Evolutionary conservation across 1,140 invertebrate species (phyloP).

Genomic region (Drosophila pectinifera): DNA sequence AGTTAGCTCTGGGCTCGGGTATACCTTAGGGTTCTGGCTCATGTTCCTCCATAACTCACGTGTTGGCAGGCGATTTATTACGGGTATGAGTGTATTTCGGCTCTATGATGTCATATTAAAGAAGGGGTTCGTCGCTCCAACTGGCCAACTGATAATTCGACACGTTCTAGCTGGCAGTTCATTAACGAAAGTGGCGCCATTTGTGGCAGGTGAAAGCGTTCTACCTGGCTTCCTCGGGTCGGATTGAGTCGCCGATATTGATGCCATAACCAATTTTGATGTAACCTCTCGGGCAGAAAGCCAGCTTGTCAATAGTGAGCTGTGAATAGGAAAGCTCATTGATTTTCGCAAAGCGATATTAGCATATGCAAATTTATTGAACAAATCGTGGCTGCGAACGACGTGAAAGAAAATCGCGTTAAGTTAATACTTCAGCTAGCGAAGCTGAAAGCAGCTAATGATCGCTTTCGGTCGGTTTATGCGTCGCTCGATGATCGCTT

Average conservation of each 20-base stretch:
- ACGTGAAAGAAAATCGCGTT: conserved; percentile 38
- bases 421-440: conserved; percentile 22
- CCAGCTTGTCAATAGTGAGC: conserved; percentile 37
- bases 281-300: conserved; percentile 42
- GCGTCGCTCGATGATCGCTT: not conserved
- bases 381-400: conserved; percentile 67
- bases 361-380: conserved; percentile 74
- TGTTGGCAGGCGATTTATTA: conserved; percentile 60
- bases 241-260: conserved; percentile 15
- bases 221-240: conserved; percentile 27
- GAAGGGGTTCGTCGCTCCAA: conserved; percentile 15
- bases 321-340: conserved; percentile 60
- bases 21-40: conserved; percentile 12
- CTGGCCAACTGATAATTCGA: conserved; percentile 53
- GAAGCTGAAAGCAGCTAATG: conserved; percentile 26
- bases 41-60: conserved; percentile 69
- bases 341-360: conserved; percentile 61
- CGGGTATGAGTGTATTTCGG: conserved; percentile 28
- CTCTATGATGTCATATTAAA: conserved; percentile 73
- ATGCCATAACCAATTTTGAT: conserved; percentile 49
- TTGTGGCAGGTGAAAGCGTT: conserved; percentile 64
- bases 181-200: conserved; percentile 33
- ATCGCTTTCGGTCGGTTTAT: conserved; percentile 28
- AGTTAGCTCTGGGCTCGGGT: conserved; percentile 22
- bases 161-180: conserved; percentile 51